These are phyloP conservation scores for Ischnura elegans DNA, from an alignment of 2,888 invertebrate species.

Conservation along the genomic window DNA sequence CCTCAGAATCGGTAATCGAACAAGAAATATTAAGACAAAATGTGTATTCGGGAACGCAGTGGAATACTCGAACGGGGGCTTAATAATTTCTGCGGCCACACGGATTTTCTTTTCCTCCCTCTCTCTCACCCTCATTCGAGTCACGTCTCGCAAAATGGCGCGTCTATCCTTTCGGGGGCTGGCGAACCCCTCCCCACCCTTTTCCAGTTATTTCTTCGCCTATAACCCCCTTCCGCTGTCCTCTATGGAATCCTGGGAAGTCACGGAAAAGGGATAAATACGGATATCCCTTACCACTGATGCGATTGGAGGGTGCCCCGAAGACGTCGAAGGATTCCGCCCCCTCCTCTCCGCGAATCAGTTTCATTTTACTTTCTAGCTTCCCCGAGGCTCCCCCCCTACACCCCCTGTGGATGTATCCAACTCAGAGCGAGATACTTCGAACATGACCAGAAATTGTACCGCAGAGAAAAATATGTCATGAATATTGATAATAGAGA, in stretches of 20 bases:
- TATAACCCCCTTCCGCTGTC: neutral
- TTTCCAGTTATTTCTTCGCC: neutral
- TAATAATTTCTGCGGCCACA: slow-evolving; percentile 29
- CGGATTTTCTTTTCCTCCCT: neutral
- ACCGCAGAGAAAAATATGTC: no score
- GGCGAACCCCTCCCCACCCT: neutral
- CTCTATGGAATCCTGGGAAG: neutral
- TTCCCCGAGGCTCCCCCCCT: neutral
- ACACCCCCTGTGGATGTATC: neutral
- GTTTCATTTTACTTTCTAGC: neutral
- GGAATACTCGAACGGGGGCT: slow-evolving; percentile 38
- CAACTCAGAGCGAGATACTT: no score
- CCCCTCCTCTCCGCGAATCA: neutral
- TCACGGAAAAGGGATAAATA: neutral
- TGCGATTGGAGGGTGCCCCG: neutral
- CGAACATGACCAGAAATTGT: no score
- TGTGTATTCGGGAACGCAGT: neutral
- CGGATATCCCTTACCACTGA: slow-evolving; percentile 7
- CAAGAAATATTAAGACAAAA: neutral
- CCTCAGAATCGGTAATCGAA: neutral
- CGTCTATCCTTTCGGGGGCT: slow-evolving; percentile 17
- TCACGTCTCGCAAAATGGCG: slow-evolving; percentile 43
- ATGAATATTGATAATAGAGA: no score
- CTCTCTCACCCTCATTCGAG: slow-evolving; percentile 18
- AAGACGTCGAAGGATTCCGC: neutral